These are phyloP conservation scores for Dendroctonus ponderosae DNA, from an alignment of 1,140 invertebrate species.

Conservation along the genomic window DNA sequence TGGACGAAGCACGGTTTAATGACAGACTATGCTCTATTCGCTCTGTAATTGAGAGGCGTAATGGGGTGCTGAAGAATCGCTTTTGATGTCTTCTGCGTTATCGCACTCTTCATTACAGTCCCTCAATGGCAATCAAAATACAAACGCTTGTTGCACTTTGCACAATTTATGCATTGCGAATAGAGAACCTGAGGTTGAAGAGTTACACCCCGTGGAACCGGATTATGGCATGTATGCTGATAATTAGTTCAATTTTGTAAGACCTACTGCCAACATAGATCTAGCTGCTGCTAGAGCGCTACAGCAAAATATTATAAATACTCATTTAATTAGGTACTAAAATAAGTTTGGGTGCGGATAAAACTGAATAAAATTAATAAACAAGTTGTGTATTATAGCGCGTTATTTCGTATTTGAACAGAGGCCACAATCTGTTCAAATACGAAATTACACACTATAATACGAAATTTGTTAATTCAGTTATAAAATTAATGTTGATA, in stretches of 20 bases:
- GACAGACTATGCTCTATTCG: slow-evolving; percentile 6
- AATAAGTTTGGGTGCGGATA: too few relatives aligned
- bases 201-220: slow-evolving; percentile 5
- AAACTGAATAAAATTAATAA: not conserved
- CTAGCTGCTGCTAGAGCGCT: slow-evolving; percentile 11
- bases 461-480: too few relatives aligned
- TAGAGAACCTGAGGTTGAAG: slow-evolving; percentile 11
- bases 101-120: slow-evolving; percentile 32
- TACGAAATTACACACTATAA: too few relatives aligned
- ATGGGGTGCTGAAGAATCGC: slow-evolving; percentile 30
- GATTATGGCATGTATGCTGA: slow-evolving; percentile 22
- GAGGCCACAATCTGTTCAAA: too few relatives aligned
- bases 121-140: slow-evolving; percentile 34
- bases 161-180: slow-evolving; percentile 30
- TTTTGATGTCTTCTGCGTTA: slow-evolving; percentile 34
- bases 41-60: slow-evolving; percentile 30
- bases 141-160: slow-evolving; percentile 34
- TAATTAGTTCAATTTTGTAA: not conserved
- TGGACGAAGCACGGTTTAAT: slow-evolving; percentile 24
- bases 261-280: slow-evolving; percentile 7
- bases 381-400: not conserved
- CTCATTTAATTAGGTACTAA: slow-evolving; percentile 9
- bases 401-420: not conserved
- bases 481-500: too few relatives aligned
- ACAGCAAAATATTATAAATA: slow-evolving; percentile 11